Percentiles rank a stretch among this genome's conserved stretches.
Evolutionary conservation across 2,888 invertebrate genomes (phyloP).

Genomic region (Megaustenia siamemsis): DNA sequence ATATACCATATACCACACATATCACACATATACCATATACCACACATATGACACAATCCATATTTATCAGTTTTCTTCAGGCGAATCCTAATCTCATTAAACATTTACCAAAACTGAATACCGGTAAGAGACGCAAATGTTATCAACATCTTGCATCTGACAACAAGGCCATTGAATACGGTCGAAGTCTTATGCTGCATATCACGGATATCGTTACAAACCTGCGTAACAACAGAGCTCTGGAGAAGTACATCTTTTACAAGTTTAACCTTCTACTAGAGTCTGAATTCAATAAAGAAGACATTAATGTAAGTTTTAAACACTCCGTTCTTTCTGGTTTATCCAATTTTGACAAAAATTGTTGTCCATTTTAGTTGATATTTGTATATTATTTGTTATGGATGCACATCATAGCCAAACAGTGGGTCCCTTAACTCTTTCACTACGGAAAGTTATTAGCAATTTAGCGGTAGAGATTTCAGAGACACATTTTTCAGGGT

Average conservation of each 20-base stretch:
- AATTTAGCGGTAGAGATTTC: too few relatives aligned
- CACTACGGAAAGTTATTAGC: too few relatives aligned
- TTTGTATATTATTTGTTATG: too few relatives aligned
- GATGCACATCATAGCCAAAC: too few relatives aligned
- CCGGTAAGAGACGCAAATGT: neutral
- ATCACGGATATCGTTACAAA: slow-evolving; percentile 7
- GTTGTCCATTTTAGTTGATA: too few relatives aligned
- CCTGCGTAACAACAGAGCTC: neutral
- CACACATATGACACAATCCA: too few relatives aligned
- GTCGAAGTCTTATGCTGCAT: neutral
- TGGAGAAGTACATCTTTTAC: neutral
- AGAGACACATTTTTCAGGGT: too few relatives aligned
- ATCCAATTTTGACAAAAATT: too few relatives aligned
- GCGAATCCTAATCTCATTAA: neutral
- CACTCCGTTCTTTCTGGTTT: too few relatives aligned
- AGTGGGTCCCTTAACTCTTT: too few relatives aligned
- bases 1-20: too few relatives aligned
- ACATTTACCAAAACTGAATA: neutral
- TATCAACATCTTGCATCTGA: neutral
- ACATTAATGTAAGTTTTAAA: slow-evolving; percentile 8
- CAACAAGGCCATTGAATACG: neutral
- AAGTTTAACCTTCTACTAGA: neutral
- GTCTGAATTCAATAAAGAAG: neutral
- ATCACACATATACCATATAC: too few relatives aligned
- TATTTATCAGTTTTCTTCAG: neutral